Percentiles rank a stretch among this genome's conserved stretches.
These are phyloP conservation scores for Scolopax rusticola DNA, from an alignment of 2,797 vertebrate species.

Conservation along the genomic window DNA sequence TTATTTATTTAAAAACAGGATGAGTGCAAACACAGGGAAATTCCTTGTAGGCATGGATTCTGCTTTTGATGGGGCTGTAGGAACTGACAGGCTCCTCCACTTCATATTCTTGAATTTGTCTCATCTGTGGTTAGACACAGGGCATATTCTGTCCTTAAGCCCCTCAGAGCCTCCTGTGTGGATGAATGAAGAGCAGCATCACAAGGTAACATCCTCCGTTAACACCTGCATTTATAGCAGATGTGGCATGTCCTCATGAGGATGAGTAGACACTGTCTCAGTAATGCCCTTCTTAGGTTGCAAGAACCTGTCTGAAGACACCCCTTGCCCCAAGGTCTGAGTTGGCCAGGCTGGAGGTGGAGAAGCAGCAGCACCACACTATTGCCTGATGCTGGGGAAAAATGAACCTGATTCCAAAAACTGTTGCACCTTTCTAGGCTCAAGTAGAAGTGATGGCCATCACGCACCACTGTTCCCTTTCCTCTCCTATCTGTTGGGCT, in stretches of 20 bases:
- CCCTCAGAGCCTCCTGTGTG: not conserved
- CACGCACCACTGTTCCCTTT: not conserved
- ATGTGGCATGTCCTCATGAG: not conserved
- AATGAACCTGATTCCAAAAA: not conserved
- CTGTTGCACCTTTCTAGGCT: not conserved
- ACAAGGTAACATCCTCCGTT: not conserved
- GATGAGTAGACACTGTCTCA: rapidly evolving
- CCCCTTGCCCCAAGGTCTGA: not conserved
- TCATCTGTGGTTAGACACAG: rapidly evolving
- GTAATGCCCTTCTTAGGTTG: rapidly evolving
- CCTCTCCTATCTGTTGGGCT: not conserved
- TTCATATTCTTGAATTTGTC: not conserved
- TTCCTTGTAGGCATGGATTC: not conserved
- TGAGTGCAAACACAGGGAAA: not conserved
- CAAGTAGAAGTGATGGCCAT: not conserved
- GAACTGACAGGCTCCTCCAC: not conserved
- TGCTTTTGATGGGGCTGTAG: not conserved
- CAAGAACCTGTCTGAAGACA: not conserved
- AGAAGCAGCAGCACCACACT: not conserved
- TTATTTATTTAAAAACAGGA: not conserved
- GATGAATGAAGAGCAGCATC: not conserved
- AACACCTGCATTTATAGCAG: not conserved
- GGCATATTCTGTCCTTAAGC: not conserved
- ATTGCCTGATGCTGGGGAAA: not conserved
- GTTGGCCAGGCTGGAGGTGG: not conserved